Base-by-base conservation (phyloP, 2,888 invertebrate species). In the Cynaeus angustus region DNA sequence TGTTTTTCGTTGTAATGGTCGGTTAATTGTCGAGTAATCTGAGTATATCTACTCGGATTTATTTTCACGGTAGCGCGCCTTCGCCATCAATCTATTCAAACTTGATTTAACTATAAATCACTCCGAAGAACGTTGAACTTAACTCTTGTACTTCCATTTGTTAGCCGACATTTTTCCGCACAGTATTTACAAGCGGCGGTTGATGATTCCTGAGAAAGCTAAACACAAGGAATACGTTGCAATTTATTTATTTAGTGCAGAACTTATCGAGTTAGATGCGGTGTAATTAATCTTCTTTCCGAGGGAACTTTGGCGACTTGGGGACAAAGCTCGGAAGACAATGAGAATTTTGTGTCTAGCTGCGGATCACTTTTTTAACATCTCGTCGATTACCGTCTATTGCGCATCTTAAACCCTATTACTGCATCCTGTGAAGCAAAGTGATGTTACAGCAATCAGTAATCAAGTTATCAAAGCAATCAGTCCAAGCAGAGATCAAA, bases 41-140 rank as follows among this genome's bases (percentile, higher is more conserved):
- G 52, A 53, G 33, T 53, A 53, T 53, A 53, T 53, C 52, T 53
- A 53, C 12, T 53, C 37, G 52, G 52, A 53, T 53, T 53, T 53
- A 53, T 53, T 53, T 53, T 53, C 52, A 53, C 52, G 30, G 52
- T 53, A 53, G 33, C 33, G 33, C 33, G 52, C 52, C 52, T 30
- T 50, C 50, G 21, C 50, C 50, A 50, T 53, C 37, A 30, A 33
- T 33, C 33, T 33, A 53, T 53, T 12, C 37, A 4, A 6, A 8
- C 33, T 30, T 53, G 52, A 53, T 53, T 33, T 37, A 13, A 33
- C 37, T 53, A 53, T 53, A 53, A 53, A 53, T 53, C 30, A 37
- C 48, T 48, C 9, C 7, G 10, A 8, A 10, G 48, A 48, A 48
- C 33, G 33, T 33, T 33, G 33, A 33, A 33, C 33, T 33, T n/a